Evolutionary conservation across 1,140 invertebrate species (phyloP), one percentile per base, ranked within the genome.

Genomic region (Bombyx mandarina): DNA sequence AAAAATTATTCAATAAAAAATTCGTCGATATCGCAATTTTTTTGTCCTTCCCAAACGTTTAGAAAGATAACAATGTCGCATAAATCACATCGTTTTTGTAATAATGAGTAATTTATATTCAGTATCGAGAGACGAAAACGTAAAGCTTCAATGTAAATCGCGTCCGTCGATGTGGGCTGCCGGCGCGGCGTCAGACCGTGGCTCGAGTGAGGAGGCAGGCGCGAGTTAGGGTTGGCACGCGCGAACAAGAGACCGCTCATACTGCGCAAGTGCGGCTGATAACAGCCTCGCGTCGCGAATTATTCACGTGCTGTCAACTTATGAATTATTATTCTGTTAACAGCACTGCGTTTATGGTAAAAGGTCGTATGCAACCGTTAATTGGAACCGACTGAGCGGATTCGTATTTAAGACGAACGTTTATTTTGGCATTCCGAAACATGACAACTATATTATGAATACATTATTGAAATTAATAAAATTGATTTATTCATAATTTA

Each of bases 281-380:
- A 80, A 74, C 67, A 72, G 69, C 67, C 67, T 63, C 63, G 67
- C 66, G 67, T 70, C 75, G 75, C 78, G 73, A 80, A 82, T 78
- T 73, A 80, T 79, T 79, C 74, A 74, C 74, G 67, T 75, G 77
- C 75, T 79, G 75, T 76, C 74, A 79, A 81, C 75, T 77, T 79
- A 79, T 79, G 69, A 80, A 79, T 82, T 79, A 75, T 77, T 73
- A 73, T 78, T 71, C 70, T 70, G 70, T 73, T 73, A 76, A 75
- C 72, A 69, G 65, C 66, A 57, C 58, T 57, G 59, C 57, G 55
- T 64, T 74, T 69, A 61, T 63, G 54, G 50, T 70, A 69, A 68
- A 70, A 65, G 62, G 58, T 65, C 63, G 53, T 69, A 64, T 69
- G 62, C 57, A 50, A 44, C 47, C 59, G 62, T 64, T 67, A 69